These are phyloP conservation scores for Diploptera punctata DNA, from an alignment of 2,888 invertebrate genomes.

Conservation along the genomic window DNA sequence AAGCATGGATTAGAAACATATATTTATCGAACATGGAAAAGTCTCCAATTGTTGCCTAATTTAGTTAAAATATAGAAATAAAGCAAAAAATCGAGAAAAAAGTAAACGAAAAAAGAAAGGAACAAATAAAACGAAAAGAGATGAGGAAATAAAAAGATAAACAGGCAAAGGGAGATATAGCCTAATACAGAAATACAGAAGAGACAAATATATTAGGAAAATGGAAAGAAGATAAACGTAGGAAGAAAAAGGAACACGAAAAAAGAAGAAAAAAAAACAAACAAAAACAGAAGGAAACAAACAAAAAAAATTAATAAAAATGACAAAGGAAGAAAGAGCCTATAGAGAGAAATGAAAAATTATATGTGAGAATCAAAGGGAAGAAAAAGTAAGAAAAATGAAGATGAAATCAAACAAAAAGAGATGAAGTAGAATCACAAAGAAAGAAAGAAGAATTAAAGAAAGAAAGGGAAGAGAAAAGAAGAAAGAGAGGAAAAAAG, in stretches of 20 bases:
- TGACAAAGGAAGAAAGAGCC: slow-evolving; percentile 46
- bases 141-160: slow-evolving; percentile 45
- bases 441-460: too few species aligned
- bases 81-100: too few species aligned
- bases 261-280: neutral
- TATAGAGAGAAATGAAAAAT: neutral
- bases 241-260: neutral
- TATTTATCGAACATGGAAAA: too few species aligned
- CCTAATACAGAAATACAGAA: slow-evolving; percentile 47
- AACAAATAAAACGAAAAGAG: slow-evolving; percentile 6
- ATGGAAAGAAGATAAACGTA: slow-evolving; percentile 15
- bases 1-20: too few species aligned
- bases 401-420: neutral
- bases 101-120: slow-evolving; percentile 44
- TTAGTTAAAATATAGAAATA: too few species aligned
- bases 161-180: slow-evolving; percentile 43
- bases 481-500: too few species aligned
- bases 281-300: slow-evolving; percentile 12
- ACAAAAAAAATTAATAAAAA: neutral
- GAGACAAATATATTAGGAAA: slow-evolving; percentile 41
- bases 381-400: neutral
- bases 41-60: too few species aligned
- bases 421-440: neutral
- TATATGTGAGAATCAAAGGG: neutral
- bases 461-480: too few species aligned